Evolutionary conservation across 2,797 vertebrate species (phyloP), one percentile per base, ranked within the genome.

Genomic region (Nyctalus aviator): DNA sequence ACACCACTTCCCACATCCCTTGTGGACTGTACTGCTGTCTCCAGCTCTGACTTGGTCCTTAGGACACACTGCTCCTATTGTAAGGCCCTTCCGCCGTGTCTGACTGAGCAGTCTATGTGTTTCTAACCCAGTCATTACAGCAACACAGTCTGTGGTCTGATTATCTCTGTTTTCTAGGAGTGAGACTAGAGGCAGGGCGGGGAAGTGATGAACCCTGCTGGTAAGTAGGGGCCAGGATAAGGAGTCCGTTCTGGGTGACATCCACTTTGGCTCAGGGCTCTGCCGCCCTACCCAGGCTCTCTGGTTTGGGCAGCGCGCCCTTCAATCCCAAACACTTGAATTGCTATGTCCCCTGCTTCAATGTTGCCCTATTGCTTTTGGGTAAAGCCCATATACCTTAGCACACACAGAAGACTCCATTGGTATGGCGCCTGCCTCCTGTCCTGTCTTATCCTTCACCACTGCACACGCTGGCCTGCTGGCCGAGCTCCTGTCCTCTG

Each of bases 1-100:
- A 25, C 3, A 7, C 44, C 46, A 8, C 18, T 20, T 76, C 21
- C 9, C 27, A 11, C 8, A 8, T 7, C 27, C 10, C 1, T 5
- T 27, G 62, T 13, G 27, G 20, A 20, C 11, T 12, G 8, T n/a
- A 21, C 20, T 9, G 8, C 8, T 12, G 18, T 32, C 68, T 55
- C 25, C 35, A 53, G 46, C 2, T 13, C 30, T 20, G 41, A 32
- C 30, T n/a, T 21, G 3, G 50, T 18, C 57, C 48, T 62, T 41
- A 3, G 0, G 1, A 2, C 1, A 2, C 14, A 2, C 41, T 18
- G 6, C 27, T 79, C 13, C 2, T 32, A 2, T 20, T 9, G 3
- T 35, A 35, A 78, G 46, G 7, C 23, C 44, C 41, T 71, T 6
- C 3, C 6, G 4, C 23, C 7, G 23, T 20, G 18, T 32, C 18